Base-by-base conservation (phyloP, 2,113 vertebrate genomes). In the Hystrix cristata region DNA sequence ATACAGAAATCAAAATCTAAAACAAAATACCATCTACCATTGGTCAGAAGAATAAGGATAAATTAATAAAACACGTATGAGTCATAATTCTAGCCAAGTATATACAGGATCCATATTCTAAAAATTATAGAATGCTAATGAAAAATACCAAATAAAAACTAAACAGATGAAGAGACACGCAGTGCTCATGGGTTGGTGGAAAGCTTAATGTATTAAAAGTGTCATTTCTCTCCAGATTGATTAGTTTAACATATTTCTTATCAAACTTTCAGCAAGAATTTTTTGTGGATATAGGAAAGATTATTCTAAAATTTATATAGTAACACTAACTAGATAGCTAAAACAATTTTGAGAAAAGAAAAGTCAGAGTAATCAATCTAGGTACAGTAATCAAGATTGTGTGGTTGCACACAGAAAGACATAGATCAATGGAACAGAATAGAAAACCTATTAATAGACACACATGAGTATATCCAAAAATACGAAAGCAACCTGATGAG, bases 91-190 rank as follows among this genome's bases (percentile, higher is more conserved):
- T 91, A 72, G 79, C 34, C 76, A 95, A 76, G 72, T 88, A 29
- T 23, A 64, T 43, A 93, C 3, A 81, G 12, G 64, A 38, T 76
- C 23, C 84, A 1, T 90, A 83, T 94, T 86, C 51, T 80, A 60
- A 93, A 95, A 95, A 82, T 90, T 92, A 76, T 5, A 79, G 55
- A 89, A 92, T 92, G n/a, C 34, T 72, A n/a, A 29, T 89, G 57
- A 94, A 59, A 96, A 89, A 74, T 84, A 74, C 74, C 16, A 83
- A 88, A 55, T 53, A 87, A 72, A 34, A 59, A 8, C 9, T 84
- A 43, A 83, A n/a, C 83, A 86, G 78, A 53, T 79, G 25, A 65
- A 91, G 51, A 76, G 7, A 96, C 2, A 38, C 19, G 43, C 7
- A 13, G 0, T 67, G 7, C 85, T 91, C 34, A 31, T 93, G n/a